A percentile compares a stretch with the other conserved stretches of the same genome.
These are phyloP conservation scores for Platichthys stellatus DNA, from an alignment of 2,113 vertebrate genomes.

Conservation along the genomic window DNA sequence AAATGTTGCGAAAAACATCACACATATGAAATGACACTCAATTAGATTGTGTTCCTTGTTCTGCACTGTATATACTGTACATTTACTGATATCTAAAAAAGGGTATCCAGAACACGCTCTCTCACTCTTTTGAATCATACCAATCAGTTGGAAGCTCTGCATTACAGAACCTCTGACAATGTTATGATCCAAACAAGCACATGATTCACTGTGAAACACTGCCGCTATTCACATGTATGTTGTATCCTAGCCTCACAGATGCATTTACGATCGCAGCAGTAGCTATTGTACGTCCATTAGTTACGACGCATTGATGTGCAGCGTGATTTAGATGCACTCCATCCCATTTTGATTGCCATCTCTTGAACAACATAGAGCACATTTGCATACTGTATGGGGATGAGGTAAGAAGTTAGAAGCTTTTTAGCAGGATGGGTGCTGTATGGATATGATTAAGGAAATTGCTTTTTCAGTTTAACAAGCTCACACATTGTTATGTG, in stretches of 20 bases:
- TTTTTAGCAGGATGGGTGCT: neutral
- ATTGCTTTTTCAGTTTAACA: constrained; percentile 7
- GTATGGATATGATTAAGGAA: neutral
- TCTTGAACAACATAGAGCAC: constrained; percentile 4
- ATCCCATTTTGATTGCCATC: neutral
- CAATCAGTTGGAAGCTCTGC: neutral
- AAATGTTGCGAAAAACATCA: neutral
- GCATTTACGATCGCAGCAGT: neutral
- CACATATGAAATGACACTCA: constrained; percentile 18
- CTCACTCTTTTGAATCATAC: constrained; percentile 1
- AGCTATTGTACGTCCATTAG: neutral
- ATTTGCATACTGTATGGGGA: constrained; percentile 7
- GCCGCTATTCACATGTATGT: neutral
- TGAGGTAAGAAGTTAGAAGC: neutral
- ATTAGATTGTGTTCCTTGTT: neutral
- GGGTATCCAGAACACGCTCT: neutral
- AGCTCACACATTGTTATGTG: neutral
- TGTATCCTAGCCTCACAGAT: neutral
- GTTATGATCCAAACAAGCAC: constrained; percentile 1
- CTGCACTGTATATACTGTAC: neutral
- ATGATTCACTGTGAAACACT: constrained; percentile 13
- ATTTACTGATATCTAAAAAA: neutral
- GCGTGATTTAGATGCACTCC: constrained; percentile 5
- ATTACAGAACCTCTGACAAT: neutral
- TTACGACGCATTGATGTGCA: neutral